Conservation (phyloP, 92 coral and sea anemone genomes). For the Zoanthus sansibaricus region DNA sequence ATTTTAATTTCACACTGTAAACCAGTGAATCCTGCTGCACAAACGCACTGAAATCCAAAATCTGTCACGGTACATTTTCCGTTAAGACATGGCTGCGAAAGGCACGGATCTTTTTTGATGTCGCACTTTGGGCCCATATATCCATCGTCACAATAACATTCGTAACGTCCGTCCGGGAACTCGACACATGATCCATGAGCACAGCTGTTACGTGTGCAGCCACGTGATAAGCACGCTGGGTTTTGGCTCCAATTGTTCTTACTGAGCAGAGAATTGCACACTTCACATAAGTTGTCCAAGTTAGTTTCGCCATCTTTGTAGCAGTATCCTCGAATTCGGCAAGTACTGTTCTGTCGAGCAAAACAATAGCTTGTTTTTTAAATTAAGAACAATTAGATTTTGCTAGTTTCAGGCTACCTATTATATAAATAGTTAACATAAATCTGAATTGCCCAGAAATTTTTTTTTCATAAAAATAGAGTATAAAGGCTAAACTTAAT, state of each 20-base stretch:
- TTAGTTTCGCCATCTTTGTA: slow-evolving; percentile 64
- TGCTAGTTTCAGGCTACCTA: too few relatives aligned
- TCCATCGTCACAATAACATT: slow-evolving; percentile 82
- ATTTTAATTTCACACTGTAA: slow-evolving; percentile 52
- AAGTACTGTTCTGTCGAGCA: slow-evolving; percentile 72
- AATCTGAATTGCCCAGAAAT: too few relatives aligned
- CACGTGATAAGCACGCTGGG: slow-evolving; percentile 59
- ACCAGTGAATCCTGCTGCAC: slow-evolving; percentile 75
- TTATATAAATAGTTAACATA: too few relatives aligned
- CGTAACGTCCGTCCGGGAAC: slow-evolving; percentile 49
- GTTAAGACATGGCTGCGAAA: slow-evolving; percentile 61
- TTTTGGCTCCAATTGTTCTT: slow-evolving; percentile 72
- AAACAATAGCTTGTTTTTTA: not conserved
- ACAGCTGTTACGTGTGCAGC: slow-evolving; percentile 69
- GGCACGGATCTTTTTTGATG: slow-evolving; percentile 31
- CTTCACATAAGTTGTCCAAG: slow-evolving; percentile 63
- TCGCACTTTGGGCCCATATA: slow-evolving; percentile 71
- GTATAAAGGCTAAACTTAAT: too few relatives aligned
- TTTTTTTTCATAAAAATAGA: too few relatives aligned
- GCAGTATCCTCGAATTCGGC: slow-evolving; percentile 82
- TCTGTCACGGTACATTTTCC: slow-evolving; percentile 47
- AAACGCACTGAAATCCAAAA: slow-evolving; percentile 59
- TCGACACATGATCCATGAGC: slow-evolving; percentile 75
- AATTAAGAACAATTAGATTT: too few relatives aligned
- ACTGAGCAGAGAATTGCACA: slow-evolving; percentile 63